Conservation (phyloP, 2,797 vertebrate species). For the Champsocephalus gunnari region DNA sequence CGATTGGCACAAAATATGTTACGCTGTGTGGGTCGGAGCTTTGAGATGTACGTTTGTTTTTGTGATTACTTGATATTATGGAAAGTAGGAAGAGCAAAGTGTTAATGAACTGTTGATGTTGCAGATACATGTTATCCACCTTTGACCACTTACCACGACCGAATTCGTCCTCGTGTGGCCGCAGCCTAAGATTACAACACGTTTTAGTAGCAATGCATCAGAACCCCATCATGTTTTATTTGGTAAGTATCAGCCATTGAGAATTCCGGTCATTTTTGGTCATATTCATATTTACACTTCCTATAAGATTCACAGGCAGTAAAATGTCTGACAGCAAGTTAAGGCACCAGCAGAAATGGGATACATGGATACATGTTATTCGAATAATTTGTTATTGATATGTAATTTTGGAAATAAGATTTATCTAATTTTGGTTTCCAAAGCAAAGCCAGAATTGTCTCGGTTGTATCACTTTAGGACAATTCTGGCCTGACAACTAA, state of each 20-base stretch:
- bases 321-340: conserved; percentile 10
- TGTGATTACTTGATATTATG: background rate
- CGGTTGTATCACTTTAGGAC: background rate
- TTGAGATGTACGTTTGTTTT: background rate
- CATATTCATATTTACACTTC: background rate
- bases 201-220: background rate
- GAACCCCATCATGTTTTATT: background rate
- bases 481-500: background rate
- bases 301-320: background rate
- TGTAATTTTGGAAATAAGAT: background rate
- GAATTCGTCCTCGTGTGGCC: too few relatives aligned
- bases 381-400: background rate
- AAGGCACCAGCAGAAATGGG: background rate
- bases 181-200: background rate
- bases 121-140: background rate
- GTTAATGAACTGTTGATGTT: background rate
- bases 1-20: background rate
- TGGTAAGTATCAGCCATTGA: background rate
- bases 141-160: background rate
- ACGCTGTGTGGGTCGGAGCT: background rate
- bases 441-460: background rate
- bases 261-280: background rate
- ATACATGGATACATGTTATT: background rate
- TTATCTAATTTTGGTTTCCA: background rate
- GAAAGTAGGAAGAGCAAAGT: background rate